Conservation (phyloP, 2,113 vertebrate species). For the Daboia siamensis region DNA sequence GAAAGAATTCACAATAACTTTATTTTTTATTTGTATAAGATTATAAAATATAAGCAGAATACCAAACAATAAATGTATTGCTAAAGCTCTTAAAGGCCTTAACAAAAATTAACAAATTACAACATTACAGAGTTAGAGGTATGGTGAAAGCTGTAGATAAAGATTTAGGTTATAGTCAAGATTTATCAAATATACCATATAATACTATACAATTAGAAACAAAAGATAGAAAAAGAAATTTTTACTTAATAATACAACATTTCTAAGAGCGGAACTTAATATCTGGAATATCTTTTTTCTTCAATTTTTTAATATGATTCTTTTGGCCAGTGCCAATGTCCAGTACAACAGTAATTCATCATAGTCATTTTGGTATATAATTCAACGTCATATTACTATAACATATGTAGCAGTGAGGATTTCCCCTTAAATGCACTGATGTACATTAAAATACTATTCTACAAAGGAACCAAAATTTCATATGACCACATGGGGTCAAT, state of each 20-base stretch:
- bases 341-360: background rate
- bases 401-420: background rate
- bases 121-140: background rate
- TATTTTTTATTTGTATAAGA: background rate
- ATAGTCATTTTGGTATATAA: background rate
- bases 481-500: too few relatives aligned
- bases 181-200: background rate
- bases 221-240: background rate
- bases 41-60: background rate
- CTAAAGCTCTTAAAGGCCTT: background rate
- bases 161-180: background rate
- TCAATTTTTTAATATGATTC: background rate
- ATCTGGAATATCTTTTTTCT: background rate
- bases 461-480: too few relatives aligned
- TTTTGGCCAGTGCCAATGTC: background rate
- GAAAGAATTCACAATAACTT: background rate
- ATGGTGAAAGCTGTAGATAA: background rate
- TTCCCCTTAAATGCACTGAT: too few relatives aligned
- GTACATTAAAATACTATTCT: too few relatives aligned
- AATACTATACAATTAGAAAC: background rate
- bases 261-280: background rate
- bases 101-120: background rate
- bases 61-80: background rate
- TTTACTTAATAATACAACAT: background rate
- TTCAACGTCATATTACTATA: background rate